Conservation (phyloP, 2,888 invertebrate genomes). For the Meiosimyza platycephala region DNA sequence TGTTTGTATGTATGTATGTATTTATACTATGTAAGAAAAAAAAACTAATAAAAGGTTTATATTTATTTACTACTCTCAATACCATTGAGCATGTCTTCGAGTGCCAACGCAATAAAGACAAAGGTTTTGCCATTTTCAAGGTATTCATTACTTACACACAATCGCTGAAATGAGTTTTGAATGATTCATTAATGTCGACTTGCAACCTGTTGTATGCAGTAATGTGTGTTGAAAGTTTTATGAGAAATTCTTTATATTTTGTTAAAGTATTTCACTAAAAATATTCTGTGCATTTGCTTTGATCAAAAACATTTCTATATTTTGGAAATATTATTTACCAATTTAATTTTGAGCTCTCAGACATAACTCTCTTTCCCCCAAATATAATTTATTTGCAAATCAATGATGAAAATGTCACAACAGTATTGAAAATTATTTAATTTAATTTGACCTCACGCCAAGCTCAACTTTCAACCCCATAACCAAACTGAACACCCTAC, state of each 20-base stretch:
- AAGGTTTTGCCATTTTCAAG: conserved; percentile 1
- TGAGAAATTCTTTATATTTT: conserved; percentile 22
- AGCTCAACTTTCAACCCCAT: not conserved
- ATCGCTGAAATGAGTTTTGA: conserved; percentile 12
- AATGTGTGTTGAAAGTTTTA: not conserved
- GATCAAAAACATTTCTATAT: conserved; percentile 44
- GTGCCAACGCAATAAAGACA: too few relatives aligned
- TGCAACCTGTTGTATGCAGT: conserved; percentile 7
- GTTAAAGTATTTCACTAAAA: conserved; percentile 1
- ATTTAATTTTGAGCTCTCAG: not conserved
- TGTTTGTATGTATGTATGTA: too few relatives aligned
- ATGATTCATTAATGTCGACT: conserved; percentile 11
- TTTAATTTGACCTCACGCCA: not conserved
- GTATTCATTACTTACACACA: conserved; percentile 13
- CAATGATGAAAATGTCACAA: not conserved
- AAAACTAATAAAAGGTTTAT: too few relatives aligned
- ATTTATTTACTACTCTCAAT: too few relatives aligned
- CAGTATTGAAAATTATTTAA: too few relatives aligned
- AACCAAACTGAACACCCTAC: not conserved
- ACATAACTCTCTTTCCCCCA: too few relatives aligned
- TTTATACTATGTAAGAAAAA: too few relatives aligned
- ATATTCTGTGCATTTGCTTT: conserved; percentile 16
- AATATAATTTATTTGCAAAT: not conserved
- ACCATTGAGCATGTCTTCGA: too few relatives aligned
- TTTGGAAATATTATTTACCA: not conserved